A percentile compares a stretch with the other conserved stretches of the same genome.
Conservation (phyloP, 2,888 invertebrate species). For the Ethmia dodecea region DNA sequence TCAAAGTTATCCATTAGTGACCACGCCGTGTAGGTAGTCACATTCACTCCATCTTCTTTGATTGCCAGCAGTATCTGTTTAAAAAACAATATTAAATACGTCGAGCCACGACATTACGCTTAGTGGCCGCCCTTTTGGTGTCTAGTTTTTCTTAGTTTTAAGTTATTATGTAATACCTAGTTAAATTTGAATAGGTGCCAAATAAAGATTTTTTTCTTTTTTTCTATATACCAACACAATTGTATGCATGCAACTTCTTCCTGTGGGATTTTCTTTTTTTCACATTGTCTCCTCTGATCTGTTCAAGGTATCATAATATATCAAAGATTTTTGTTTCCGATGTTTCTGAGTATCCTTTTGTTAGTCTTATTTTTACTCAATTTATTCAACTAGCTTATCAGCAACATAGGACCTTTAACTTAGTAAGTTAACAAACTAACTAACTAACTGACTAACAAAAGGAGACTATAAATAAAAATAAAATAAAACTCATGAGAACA, state of each 20-base stretch:
- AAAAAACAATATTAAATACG: background rate
- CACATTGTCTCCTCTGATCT: no score
- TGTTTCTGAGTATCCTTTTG: no score
- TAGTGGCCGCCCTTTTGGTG: background rate
- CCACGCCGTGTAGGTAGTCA: constrained; percentile 83
- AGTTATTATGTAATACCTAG: background rate
- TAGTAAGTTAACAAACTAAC: no score
- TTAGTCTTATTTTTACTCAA: no score
- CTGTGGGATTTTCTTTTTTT: no score
- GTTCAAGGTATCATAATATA: no score
- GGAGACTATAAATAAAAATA: no score
- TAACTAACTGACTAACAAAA: no score
- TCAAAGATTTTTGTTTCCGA: no score
- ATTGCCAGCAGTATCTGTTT: constrained; percentile 22
- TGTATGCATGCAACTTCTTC: background rate
- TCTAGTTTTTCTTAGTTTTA: background rate
- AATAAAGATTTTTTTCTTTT: background rate
- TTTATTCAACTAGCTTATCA: no score
- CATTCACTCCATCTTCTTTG: constrained; percentile 71
- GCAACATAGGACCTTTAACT: no score
- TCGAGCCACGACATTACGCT: background rate
- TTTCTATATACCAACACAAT: background rate
- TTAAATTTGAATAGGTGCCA: background rate
- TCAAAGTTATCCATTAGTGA: constrained; percentile 87
- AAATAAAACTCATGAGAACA: background rate